Conservation (phyloP, 1,140 invertebrate genomes). For the Drusus annulatus region DNA sequence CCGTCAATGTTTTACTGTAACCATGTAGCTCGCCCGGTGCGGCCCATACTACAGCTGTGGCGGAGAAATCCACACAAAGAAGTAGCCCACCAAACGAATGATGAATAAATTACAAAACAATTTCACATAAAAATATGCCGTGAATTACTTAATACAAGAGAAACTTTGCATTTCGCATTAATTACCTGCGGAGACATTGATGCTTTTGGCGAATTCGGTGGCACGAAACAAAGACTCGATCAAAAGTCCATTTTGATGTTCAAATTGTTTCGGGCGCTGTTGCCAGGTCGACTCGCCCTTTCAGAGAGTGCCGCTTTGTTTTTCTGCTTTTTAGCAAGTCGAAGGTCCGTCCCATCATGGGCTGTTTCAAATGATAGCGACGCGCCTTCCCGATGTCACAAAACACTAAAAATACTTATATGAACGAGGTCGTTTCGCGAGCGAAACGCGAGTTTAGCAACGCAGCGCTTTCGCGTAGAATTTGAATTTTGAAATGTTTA, state of each 20-base stretch:
- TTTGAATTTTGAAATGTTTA: conserved; percentile 2
- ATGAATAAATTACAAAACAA: conserved; percentile 9
- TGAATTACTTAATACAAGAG: not conserved
- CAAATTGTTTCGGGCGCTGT: not conserved
- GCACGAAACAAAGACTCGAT: not conserved
- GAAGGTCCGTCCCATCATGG: not conserved
- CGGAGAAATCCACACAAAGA: not conserved
- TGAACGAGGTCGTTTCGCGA: not conserved
- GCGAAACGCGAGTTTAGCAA: not conserved
- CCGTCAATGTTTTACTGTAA: not conserved
- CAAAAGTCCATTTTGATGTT: not conserved
- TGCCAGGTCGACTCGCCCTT: not conserved
- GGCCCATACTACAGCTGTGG: not conserved
- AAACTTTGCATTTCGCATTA: not conserved
- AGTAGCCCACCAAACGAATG: not conserved
- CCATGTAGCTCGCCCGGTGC: not conserved
- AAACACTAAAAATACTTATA: not conserved
- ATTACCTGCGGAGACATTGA: conserved; percentile 11
- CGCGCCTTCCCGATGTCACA: not conserved
- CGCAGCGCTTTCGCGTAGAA: not conserved
- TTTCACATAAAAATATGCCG: not conserved
- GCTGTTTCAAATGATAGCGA: not conserved
- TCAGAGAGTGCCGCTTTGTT: not conserved
- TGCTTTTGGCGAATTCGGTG: not conserved
- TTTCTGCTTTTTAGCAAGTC: not conserved